Base-by-base conservation (phyloP, 2,797 vertebrate species). In the Varecia variegata region DNA sequence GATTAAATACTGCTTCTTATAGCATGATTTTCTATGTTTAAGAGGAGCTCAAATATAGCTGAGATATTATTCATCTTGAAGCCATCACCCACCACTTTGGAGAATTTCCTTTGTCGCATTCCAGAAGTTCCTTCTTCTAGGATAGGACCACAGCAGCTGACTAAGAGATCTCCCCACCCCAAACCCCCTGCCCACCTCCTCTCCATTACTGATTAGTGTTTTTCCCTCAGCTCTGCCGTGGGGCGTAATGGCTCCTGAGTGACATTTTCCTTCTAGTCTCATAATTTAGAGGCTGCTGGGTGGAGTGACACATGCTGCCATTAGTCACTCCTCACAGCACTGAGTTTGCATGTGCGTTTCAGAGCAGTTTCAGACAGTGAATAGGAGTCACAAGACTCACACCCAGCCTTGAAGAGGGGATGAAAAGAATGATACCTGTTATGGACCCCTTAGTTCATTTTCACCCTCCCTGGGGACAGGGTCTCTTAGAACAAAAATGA, bases 41-140 rank as follows among this genome's bases (percentile, higher is more conserved):
- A 97, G 85, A 96, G 60, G 79, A 97, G 52, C 73, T 96, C 90
- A 97, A 97, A 97, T 97, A 98, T 97, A 97, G 92, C 92, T 93
- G 79, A 96, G 95, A 94, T 96, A 96, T 97, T 97, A 97, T 97
- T 97, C 96, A 97, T 95, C 95, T 95, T 43, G 47, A 96, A 96
- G 85, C 74, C 82, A 93, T 97, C 93, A 88, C 82, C 90, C 91
- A 96, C 95, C 84, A 89, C 58, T 94, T 94, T 96, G 70, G 74
- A 89, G 71, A 94, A 96, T 76, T 91, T 97, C 85, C 85, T 95
- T 95, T 81, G 92, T 95, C 65, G 65, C 58, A 77, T 93, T 85
- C 85, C 87, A 97, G 85, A 97, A 97, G 83, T 96, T 90, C 80
- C 93, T 95, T 90, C 70, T 94, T 96, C 92, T 58, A 94, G 96